Evolutionary conservation across 2,888 invertebrate species (phyloP), one percentile per base, ranked within the genome.

Genomic region (Azorinus chamasolen): DNA sequence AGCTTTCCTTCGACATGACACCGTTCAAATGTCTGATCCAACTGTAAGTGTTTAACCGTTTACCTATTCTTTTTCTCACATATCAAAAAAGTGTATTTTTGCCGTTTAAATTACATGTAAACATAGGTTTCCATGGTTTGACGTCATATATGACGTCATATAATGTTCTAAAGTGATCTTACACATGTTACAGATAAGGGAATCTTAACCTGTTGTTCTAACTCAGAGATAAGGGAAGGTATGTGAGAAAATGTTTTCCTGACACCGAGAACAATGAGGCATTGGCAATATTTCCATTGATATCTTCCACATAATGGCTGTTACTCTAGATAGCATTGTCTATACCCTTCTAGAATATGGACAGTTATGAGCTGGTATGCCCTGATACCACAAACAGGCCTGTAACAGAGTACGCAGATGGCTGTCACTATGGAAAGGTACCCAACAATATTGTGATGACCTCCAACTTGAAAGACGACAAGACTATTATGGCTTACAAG

Each of bases 351-450:
- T 10, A 32, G 32, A 32, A 32, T 32, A 10, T 32, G 10, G 32
- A 92, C 92, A 97, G 98, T 92, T 97, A 97, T 93, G 97, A 98
- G 92, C 94, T 99, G 25, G 94, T 99, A 4, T 99, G 98, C 92
- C 96, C 97, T 0, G 97, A 98, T 92, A 98, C 96, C 94, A 93
- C 96, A 0, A 95, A 97, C 32, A 96, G 96, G 0, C 95, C 96
- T 62, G 95, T 97, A 55, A 95, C 95, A 54, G 96, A 97, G 50
- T 98, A 97, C 91, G 94, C 94, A 64, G 94, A 94, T 48, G 39
- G 50, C 18, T 99, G 99, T 91, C 97, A 98, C 94, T 94, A 98
- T 80, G 98, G 98, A 24, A 96, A 96, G 91, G 97, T 98, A 0
- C 96, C 94, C 0, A 96, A 98, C 0, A 97, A 98, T 83, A 97